A percentile compares a stretch with the other conserved stretches of the same genome.
phyloP scores from a whole-genome alignment of 1,140 invertebrate species.

The Drosophila funebris region DNA sequence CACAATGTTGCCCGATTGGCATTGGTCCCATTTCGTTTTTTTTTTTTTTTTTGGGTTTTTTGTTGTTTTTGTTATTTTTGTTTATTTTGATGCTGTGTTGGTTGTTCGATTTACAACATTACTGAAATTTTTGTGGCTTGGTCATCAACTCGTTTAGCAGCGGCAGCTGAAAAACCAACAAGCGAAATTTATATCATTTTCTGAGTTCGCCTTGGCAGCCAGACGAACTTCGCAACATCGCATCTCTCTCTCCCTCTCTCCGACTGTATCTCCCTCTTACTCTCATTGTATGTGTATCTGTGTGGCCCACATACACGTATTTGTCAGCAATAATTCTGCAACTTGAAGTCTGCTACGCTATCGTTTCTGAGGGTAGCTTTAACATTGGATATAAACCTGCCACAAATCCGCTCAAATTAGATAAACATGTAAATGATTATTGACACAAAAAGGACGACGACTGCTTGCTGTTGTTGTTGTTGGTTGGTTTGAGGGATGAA shows the following conservation, averaged over 20 bases:
- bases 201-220: constrained; percentile 26
- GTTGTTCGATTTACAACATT: constrained; percentile 64
- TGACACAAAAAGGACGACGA: constrained; percentile 62
- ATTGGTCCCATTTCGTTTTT: constrained; percentile 53
- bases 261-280: too few species aligned
- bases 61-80: neutral
- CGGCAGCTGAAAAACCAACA: constrained; percentile 21
- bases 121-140: constrained; percentile 63
- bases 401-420: constrained; percentile 64
- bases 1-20: constrained; percentile 60
- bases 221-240: constrained; percentile 41
- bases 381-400: constrained; percentile 11
- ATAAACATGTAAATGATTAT: constrained; percentile 79
- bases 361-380: constrained; percentile 2
- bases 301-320: constrained; percentile 39
- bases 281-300: neutral
- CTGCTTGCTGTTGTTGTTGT: neutral
- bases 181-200: constrained; percentile 43
- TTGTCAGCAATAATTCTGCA: constrained; percentile 40
- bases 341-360: constrained; percentile 28
- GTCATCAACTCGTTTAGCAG: constrained; percentile 71
- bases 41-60: neutral
- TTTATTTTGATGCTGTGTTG: neutral
- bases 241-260: too few species aligned
- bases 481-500: constrained; percentile 19